A percentile compares a stretch with the other conserved stretches of the same genome.
Evolutionary conservation across 1,140 invertebrate species (phyloP).

Genomic region (Contarinia nasturtii): DNA sequence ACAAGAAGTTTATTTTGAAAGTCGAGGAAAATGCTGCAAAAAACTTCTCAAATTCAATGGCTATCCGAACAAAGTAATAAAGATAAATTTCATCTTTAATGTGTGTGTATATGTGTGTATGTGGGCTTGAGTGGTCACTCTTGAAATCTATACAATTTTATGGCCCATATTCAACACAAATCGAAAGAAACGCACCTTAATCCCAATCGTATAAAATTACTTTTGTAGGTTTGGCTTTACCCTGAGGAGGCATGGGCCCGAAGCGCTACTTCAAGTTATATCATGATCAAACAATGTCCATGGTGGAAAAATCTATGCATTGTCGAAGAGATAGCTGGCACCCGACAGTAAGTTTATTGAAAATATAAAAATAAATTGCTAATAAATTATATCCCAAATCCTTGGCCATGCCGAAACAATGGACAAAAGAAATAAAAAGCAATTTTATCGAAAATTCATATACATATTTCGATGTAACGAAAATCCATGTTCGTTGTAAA

Average conservation of each 20-base stretch:
- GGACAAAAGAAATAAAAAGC: no score
- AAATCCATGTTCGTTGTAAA: no score
- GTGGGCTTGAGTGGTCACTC: not conserved
- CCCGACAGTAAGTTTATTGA: slow-evolving; percentile 35
- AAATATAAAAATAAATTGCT: not conserved
- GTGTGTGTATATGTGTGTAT: not conserved
- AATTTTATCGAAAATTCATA: no score
- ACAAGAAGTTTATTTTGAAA: slow-evolving; percentile 54
- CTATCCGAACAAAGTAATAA: slow-evolving; percentile 43
- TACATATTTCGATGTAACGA: no score
- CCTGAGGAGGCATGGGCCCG: slow-evolving; percentile 74
- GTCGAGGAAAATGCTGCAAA: slow-evolving; percentile 46
- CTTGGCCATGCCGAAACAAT: no score
- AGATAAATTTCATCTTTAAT: not conserved
- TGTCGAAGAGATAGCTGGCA: slow-evolving; percentile 64
- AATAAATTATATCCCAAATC: not conserved
- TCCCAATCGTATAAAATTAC: not conserved
- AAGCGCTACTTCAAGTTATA: slow-evolving; percentile 64
- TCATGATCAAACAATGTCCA: slow-evolving; percentile 71
- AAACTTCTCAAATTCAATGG: slow-evolving; percentile 51
- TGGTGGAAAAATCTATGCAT: slow-evolving; percentile 64
- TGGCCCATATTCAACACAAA: no score
- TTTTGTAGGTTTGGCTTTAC: slow-evolving; percentile 52
- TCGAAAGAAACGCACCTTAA: not conserved
- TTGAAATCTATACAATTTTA: no score